These are phyloP conservation scores for Drosophila paulistorum DNA, from an alignment of 1,140 invertebrate genomes.

Conservation along the genomic window DNA sequence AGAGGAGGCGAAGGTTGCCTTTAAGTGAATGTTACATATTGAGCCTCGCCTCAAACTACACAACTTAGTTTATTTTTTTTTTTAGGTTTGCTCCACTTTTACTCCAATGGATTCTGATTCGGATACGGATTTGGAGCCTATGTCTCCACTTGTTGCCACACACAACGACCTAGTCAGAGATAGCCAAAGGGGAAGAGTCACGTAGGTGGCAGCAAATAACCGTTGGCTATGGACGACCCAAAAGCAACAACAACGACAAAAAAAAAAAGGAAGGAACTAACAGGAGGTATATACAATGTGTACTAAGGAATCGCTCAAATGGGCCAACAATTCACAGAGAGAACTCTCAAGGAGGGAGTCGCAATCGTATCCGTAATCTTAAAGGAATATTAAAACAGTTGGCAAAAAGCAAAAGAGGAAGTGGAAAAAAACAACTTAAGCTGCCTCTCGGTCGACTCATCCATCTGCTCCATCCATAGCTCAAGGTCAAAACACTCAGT, in stretches of 20 bases:
- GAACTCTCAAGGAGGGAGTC: constrained; percentile 8
- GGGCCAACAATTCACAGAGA: constrained; percentile 22
- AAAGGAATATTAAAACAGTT: constrained; percentile 76
- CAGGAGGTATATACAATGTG: constrained; percentile 34
- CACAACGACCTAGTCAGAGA: constrained; percentile 16
- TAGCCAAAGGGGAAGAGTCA: background rate
- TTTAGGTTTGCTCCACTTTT: constrained; percentile 42
- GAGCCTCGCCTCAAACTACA: constrained; percentile 5
- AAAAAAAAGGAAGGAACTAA: background rate
- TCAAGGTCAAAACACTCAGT: constrained; percentile 61
- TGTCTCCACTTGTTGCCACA: constrained; percentile 51
- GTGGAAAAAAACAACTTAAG: background rate
- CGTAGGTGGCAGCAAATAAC: constrained; percentile 71
- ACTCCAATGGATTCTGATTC: constrained; percentile 5
- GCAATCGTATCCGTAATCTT: constrained; percentile 37
- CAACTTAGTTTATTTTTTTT: constrained; percentile 23
- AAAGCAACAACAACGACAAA: constrained; percentile 2
- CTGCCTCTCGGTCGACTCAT: constrained; percentile 30
- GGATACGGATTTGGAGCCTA: constrained; percentile 6
- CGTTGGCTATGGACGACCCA: constrained; percentile 49
- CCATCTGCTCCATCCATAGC: constrained; percentile 54
- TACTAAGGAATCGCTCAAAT: constrained; percentile 38
- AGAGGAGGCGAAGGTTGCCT: constrained; percentile 14
- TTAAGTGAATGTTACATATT: constrained; percentile 30
- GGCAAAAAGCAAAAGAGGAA: constrained; percentile 13